These are phyloP conservation scores for Dioctria rufipes DNA, from an alignment of 2,888 invertebrate genomes.

Conservation along the genomic window DNA sequence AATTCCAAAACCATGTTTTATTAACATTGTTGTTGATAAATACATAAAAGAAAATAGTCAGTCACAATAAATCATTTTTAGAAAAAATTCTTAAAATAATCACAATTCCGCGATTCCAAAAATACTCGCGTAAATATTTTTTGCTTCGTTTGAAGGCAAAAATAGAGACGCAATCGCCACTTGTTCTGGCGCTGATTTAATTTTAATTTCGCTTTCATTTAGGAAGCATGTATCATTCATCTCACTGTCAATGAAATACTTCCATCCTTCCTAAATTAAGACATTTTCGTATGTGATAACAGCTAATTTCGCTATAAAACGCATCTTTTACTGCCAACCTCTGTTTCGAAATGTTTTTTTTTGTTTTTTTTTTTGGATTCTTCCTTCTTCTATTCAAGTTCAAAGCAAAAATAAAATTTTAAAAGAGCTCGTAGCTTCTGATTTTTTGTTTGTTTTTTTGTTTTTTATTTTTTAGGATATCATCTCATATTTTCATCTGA, in stretches of 20 bases:
- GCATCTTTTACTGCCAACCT: background rate
- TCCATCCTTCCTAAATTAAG: background rate
- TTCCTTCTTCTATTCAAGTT: background rate
- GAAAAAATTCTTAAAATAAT: slow-evolving; percentile 3
- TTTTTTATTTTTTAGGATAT: too few relatives aligned
- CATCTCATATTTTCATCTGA: slow-evolving; percentile 20
- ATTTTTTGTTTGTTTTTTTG: background rate
- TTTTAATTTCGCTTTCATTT: background rate
- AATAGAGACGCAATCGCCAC: background rate
- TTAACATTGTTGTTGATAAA: slow-evolving; percentile 15
- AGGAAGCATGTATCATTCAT: background rate
- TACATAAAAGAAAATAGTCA: slow-evolving; percentile 1
- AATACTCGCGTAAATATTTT: background rate
- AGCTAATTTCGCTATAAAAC: background rate
- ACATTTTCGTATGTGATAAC: slow-evolving; percentile 1
- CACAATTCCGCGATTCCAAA: slow-evolving; percentile 11
- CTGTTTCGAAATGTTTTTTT: background rate
- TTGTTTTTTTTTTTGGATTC: background rate
- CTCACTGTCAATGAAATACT: too few relatives aligned
- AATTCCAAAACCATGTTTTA: background rate
- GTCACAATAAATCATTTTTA: slow-evolving; percentile 25
- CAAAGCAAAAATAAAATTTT: background rate
- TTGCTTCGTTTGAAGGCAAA: background rate
- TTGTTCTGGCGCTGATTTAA: background rate
- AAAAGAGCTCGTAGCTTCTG: background rate